Base-by-base conservation (phyloP, 2,888 invertebrate genomes). In the Agrilus mali region DNA sequence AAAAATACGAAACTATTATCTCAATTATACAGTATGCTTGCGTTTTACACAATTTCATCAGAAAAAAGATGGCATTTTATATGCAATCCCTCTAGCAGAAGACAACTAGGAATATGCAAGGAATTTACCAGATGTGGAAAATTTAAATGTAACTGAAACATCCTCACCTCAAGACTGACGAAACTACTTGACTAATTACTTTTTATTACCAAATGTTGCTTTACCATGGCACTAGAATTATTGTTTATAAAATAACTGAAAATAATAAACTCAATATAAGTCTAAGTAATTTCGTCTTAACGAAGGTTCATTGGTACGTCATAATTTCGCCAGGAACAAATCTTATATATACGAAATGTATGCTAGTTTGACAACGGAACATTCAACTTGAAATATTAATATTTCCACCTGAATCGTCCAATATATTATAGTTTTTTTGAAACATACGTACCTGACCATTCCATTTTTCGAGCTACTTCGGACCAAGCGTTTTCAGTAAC, bases 221-320 rank as follows among this genome's bases (percentile, higher is more conserved):
- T 36, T 51, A 13, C 47, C 46, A 8, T 51, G 50, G 46, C 44
- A 51, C 33, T 51, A 47, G 48, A 52, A 51, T 32, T 46, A 45
- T 40, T 41, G 36, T 44, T 3, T 15, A 41, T 31, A 35, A 27
- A 32, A n/a, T n/a, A n/a, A n/a, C n/a, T n/a, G n/a, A n/a, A n/a
- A n/a, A n/a, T n/a, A n/a, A n/a, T n/a, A n/a, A n/a, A n/a, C n/a
- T n/a, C n/a, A n/a, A n/a, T n/a, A n/a, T n/a, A n/a, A n/a, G n/a
- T n/a, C n/a, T n/a, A n/a, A n/a, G n/a, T n/a, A n/a, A n/a, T n/a
- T n/a, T n/a, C n/a, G n/a, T n/a, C n/a, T n/a, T n/a, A n/a, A n/a
- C n/a, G n/a, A n/a, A n/a, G n/a, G n/a, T n/a, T n/a, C n/a, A n/a
- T n/a, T n/a, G n/a, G n/a, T n/a, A n/a, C n/a, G n/a, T n/a, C n/a